phyloP scores from a whole-genome alignment of 1,140 invertebrate species.

The Ceratina calcarata region DNA sequence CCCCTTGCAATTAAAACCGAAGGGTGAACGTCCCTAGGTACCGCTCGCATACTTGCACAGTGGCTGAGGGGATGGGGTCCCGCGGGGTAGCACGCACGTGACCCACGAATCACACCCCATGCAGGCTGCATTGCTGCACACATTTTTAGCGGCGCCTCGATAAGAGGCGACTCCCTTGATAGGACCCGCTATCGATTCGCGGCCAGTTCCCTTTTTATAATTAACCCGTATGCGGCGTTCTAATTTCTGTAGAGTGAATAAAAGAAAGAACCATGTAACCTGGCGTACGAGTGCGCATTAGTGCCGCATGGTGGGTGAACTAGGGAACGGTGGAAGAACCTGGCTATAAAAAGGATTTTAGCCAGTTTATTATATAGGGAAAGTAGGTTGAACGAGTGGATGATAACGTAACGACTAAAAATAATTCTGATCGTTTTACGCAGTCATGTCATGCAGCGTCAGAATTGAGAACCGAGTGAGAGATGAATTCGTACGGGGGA shows the following conservation, averaged over 20 bases:
- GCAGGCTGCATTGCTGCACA: constrained; percentile 51
- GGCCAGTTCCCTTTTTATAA: constrained; percentile 27
- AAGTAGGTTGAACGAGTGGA: constrained; percentile 11
- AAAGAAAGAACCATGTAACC: background rate
- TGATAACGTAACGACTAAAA: constrained; percentile 13
- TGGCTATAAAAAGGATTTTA: constrained; percentile 18
- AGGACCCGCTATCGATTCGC: constrained; percentile 13
- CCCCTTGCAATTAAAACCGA: constrained; percentile 65
- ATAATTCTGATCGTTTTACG: constrained; percentile 9
- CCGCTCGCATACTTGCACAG: constrained; percentile 65
- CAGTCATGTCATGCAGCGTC: background rate
- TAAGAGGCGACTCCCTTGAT: background rate
- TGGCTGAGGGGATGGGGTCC: constrained; percentile 35
- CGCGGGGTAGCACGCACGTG: constrained; percentile 57
- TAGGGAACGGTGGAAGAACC: constrained; percentile 19
- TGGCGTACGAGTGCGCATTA: background rate
- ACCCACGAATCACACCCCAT: constrained; percentile 46
- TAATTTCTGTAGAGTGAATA: constrained; percentile 27
- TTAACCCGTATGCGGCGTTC: constrained; percentile 16
- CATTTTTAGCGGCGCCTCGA: constrained; percentile 16
- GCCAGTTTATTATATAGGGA: constrained; percentile 19
- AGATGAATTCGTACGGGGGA: background rate
- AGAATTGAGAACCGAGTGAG: too few relatives aligned
- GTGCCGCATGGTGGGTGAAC: constrained; percentile 7
- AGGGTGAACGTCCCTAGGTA: constrained; percentile 61